A percentile compares a stretch with the other conserved stretches of the same genome.
phyloP scores from a whole-genome alignment of 2,113 vertebrate species.

The Equus quagga region DNA sequence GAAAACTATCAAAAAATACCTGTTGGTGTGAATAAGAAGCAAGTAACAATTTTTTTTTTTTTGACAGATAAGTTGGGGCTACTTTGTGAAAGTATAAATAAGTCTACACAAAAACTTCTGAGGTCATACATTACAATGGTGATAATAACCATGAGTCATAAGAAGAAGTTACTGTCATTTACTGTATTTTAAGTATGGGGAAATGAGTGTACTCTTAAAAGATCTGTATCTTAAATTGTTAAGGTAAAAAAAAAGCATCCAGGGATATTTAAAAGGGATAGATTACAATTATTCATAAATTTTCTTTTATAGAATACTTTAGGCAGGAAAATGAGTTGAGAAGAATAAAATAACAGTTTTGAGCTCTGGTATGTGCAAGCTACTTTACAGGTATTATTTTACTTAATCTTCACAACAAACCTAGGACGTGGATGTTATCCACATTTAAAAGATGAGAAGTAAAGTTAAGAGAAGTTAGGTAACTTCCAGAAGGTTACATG shows the following conservation, averaged over 20 bases:
- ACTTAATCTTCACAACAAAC: not conserved
- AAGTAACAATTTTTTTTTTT: not conserved
- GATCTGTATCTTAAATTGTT: not conserved
- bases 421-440: not conserved
- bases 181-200: not conserved
- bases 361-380: not conserved
- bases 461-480: conserved; percentile 26
- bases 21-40: not conserved
- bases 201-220: not conserved
- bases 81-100: conserved; percentile 16
- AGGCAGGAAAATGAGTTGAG: not conserved
- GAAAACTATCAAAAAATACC: not conserved
- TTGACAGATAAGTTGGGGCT: not conserved
- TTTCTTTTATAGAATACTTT: not conserved
- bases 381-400: not conserved
- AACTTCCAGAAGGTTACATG: not conserved
- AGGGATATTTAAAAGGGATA: not conserved
- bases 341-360: conserved; percentile 24
- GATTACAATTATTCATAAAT: not conserved
- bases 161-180: not conserved
- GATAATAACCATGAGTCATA: not conserved
- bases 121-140: not conserved
- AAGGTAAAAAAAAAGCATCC: not conserved
- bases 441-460: conserved; percentile 32
- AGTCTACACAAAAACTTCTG: not conserved